These are phyloP conservation scores for Apomyelois bistriatella DNA, from an alignment of 2,888 invertebrate species.

Conservation along the genomic window DNA sequence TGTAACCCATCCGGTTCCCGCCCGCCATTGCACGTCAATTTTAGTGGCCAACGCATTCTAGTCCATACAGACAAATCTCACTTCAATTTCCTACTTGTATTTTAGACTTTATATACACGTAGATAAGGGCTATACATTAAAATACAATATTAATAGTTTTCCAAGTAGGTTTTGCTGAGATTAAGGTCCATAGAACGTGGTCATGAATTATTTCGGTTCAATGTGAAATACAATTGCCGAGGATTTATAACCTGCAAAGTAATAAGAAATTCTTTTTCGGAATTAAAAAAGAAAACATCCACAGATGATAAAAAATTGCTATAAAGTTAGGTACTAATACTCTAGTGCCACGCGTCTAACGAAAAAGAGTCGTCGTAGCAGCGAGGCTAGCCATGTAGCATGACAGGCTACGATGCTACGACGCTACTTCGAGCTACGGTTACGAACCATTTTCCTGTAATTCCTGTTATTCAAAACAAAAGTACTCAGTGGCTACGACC, in stretches of 20 bases:
- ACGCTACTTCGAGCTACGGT: too few species aligned
- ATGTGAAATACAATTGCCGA: neutral
- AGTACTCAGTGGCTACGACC: too few species aligned
- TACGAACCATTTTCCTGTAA: too few species aligned
- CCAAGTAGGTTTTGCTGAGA: neutral
- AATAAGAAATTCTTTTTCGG: neutral
- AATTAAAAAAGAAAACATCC: too few species aligned
- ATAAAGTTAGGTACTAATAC: too few species aligned
- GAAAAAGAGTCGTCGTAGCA: too few species aligned
- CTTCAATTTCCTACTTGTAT: neutral
- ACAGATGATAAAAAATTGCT: too few species aligned
- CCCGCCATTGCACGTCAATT: neutral
- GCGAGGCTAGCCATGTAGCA: too few species aligned
- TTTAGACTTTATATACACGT: neutral
- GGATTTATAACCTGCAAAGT: conserved; percentile 13
- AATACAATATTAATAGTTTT: conserved; percentile 6
- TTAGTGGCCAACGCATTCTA: neutral
- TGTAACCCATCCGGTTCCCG: neutral
- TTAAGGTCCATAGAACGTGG: neutral
- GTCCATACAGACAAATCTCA: neutral
- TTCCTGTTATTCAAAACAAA: too few species aligned
- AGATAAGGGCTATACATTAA: neutral
- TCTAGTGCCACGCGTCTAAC: too few species aligned
- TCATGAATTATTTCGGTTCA: conserved; percentile 19
- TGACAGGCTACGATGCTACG: too few species aligned